Percentiles rank a stretch among this genome's conserved stretches.
Conservation (phyloP, 92 coral and sea anemone species). For the Pocillopora grandis region DNA sequence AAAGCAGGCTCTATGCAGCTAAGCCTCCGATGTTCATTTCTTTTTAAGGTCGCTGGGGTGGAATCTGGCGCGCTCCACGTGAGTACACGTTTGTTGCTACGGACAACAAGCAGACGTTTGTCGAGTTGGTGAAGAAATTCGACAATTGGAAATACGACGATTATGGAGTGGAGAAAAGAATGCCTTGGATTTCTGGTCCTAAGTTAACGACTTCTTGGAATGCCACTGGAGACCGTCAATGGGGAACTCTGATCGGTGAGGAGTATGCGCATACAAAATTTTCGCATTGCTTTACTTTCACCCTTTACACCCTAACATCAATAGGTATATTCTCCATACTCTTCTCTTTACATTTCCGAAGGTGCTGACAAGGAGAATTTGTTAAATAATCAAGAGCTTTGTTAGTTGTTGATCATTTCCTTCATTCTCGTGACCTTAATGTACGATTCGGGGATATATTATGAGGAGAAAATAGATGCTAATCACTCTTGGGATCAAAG, state of each 20-base stretch:
- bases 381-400: no score
- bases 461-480: no score
- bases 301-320: no score
- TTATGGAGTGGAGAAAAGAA: constrained; percentile 66
- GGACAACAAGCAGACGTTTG: constrained; percentile 64
- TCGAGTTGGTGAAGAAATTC: constrained; percentile 58
- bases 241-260: constrained; percentile 74
- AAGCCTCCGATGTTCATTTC: background rate
- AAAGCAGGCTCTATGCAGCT: no score
- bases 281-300: no score
- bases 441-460: no score
- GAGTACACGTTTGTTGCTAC: constrained; percentile 61
- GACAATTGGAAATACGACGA: constrained; percentile 69
- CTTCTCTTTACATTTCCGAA: no score
- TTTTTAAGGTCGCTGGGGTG: constrained; percentile 78
- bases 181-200: constrained; percentile 86
- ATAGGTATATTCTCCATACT: no score
- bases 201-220: constrained; percentile 61
- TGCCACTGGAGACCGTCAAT: constrained; percentile 48
- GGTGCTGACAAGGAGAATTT: no score
- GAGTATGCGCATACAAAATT: background rate
- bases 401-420: no score
- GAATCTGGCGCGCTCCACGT: constrained; percentile 71
- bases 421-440: no score
- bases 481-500: no score